Evolutionary conservation across 2,888 invertebrate genomes (phyloP).

Genomic region (Maniola hyperantus): DNA sequence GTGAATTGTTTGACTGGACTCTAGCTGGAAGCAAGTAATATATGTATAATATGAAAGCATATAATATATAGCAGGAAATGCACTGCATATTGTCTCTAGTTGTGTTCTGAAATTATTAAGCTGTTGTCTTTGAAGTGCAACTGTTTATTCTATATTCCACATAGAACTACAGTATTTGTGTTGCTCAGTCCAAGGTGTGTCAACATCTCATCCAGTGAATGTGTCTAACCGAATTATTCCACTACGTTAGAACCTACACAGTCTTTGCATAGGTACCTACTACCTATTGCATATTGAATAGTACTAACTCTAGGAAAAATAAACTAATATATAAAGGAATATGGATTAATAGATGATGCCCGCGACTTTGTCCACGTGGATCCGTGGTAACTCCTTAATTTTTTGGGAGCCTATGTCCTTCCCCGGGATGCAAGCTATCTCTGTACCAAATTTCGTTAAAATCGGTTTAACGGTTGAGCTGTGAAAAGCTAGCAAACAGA

Average conservation of each 20-base stretch:
- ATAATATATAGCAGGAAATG: too few species aligned
- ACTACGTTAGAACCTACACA: slow-evolving; percentile 1
- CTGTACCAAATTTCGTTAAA: too few species aligned
- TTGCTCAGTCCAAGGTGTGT: slow-evolving; percentile 16
- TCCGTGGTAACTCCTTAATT: too few species aligned
- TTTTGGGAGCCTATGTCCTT: too few species aligned
- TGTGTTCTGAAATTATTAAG: slow-evolving; percentile 8
- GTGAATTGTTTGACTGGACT: too few species aligned
- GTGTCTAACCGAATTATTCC: slow-evolving; percentile 16
- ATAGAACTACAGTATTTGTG: slow-evolving; percentile 7
- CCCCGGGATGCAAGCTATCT: too few species aligned
- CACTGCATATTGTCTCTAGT: background rate
- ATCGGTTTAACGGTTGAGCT: too few species aligned
- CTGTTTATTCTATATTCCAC: slow-evolving; percentile 10
- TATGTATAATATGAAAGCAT: too few species aligned
- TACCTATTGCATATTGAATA: slow-evolving; percentile 7
- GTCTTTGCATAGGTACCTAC: background rate
- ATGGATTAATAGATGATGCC: too few species aligned
- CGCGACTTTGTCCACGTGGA: too few species aligned
- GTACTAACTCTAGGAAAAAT: background rate
- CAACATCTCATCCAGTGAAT: slow-evolving; percentile 10
- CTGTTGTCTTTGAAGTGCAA: slow-evolving; percentile 3
- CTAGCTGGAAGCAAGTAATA: too few species aligned
- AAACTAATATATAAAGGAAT: background rate
- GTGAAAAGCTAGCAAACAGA: too few species aligned